Conservation (phyloP, 2,113 vertebrate genomes). For the Dinomys branickii region DNA sequence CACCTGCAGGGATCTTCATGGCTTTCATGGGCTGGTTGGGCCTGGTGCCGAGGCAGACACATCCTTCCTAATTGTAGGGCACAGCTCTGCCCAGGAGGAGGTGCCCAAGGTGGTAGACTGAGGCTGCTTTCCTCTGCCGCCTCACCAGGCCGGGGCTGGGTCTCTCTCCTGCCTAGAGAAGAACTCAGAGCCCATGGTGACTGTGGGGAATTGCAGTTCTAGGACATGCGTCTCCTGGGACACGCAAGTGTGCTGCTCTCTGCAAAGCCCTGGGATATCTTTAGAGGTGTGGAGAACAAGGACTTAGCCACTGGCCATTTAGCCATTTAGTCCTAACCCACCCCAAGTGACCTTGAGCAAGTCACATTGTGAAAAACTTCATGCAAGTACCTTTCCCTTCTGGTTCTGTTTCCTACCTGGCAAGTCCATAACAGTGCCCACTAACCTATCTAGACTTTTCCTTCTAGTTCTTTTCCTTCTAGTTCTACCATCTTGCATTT, state of each 20-base stretch:
- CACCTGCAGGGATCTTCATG: constrained; percentile 56
- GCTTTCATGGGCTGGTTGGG: background rate
- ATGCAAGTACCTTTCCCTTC: background rate
- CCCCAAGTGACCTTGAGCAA: background rate
- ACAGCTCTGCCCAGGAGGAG: constrained; percentile 58
- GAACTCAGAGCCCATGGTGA: background rate
- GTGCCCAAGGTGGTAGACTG: constrained; percentile 23
- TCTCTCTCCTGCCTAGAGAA: background rate
- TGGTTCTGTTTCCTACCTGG: background rate
- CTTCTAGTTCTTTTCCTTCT: background rate
- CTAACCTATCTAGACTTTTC: background rate
- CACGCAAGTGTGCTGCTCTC: background rate
- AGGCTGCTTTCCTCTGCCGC: background rate
- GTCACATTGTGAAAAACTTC: background rate
- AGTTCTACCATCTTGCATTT: background rate
- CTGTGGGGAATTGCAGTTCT: background rate
- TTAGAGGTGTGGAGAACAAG: background rate
- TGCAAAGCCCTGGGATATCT: background rate
- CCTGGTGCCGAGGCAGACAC: constrained; percentile 19
- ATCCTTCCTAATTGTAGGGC: constrained; percentile 73
- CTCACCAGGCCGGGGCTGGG: background rate
- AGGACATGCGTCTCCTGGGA: background rate
- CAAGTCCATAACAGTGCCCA: background rate
- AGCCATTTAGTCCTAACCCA: background rate
- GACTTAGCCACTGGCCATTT: background rate